Conservation (phyloP, 2,797 vertebrate genomes). For the Lacerta bilineata region DNA sequence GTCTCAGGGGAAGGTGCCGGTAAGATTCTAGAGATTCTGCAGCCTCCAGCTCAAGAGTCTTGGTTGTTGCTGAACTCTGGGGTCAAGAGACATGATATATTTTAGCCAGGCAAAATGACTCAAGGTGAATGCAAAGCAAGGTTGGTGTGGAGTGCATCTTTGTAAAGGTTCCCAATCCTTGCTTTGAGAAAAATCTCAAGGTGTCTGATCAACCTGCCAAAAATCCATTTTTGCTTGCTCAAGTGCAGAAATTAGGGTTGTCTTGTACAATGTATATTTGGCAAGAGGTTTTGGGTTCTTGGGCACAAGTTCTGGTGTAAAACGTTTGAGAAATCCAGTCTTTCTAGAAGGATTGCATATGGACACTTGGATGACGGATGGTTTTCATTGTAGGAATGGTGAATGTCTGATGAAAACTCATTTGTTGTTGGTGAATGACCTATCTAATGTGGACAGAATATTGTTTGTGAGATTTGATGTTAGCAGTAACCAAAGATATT, state of each 20-base stretch:
- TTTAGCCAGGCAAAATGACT: no score
- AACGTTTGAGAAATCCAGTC: not conserved
- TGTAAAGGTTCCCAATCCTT: no score
- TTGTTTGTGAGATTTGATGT: slow-evolving; percentile 21
- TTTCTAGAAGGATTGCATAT: not conserved
- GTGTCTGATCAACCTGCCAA: no score
- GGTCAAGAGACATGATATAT: no score
- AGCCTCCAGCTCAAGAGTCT: no score
- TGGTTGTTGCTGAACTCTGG: no score
- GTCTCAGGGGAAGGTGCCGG: no score
- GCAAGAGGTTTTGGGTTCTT: not conserved
- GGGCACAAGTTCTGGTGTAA: not conserved
- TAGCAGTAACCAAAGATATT: not conserved
- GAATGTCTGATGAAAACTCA: not conserved
- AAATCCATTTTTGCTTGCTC: not conserved
- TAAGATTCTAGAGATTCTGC: no score
- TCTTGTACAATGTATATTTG: not conserved
- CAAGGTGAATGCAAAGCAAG: no score
- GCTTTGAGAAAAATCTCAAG: no score
- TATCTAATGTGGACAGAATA: slow-evolving; percentile 19
- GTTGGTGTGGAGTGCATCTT: no score
- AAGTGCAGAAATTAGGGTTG: not conserved
- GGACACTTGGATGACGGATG: not conserved
- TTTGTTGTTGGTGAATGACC: slow-evolving; percentile 21
- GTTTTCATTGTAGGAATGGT: not conserved